A percentile compares a stretch with the other conserved stretches of the same genome.
These are phyloP conservation scores for Meta bourneti DNA, from an alignment of 2,888 invertebrate species.

Conservation along the genomic window DNA sequence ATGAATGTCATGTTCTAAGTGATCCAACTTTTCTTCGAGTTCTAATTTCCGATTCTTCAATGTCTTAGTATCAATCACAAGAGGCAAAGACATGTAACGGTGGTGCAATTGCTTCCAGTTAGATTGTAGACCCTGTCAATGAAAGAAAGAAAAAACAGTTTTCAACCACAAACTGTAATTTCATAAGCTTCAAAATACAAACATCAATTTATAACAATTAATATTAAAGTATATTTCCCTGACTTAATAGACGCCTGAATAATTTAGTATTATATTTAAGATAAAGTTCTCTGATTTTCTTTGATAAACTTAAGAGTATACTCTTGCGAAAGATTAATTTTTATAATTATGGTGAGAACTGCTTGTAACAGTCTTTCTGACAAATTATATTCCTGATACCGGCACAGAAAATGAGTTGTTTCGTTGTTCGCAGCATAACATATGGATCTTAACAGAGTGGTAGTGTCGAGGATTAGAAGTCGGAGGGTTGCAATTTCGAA, in stretches of 20 bases:
- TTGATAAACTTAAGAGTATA: too few relatives aligned
- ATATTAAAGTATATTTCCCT: too few relatives aligned
- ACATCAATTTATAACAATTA: too few relatives aligned
- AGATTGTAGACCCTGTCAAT: constrained; percentile 45
- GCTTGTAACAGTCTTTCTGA: too few relatives aligned
- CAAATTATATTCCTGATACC: too few relatives aligned
- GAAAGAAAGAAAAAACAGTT: neutral
- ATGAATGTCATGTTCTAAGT: constrained; percentile 65
- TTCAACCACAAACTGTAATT: neutral
- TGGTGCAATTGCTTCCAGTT: constrained; percentile 53
- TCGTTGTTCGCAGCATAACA: too few relatives aligned
- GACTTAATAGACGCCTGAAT: neutral
- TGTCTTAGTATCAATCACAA: constrained; percentile 55
- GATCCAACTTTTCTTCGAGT: constrained; percentile 51
- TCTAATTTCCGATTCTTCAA: constrained; percentile 45
- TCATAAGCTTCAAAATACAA: neutral
- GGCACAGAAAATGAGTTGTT: too few relatives aligned
- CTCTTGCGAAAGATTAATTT: too few relatives aligned
- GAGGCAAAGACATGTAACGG: constrained; percentile 48
- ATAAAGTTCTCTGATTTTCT: neutral
- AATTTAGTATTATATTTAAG: neutral
- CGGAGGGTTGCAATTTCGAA: too few relatives aligned
- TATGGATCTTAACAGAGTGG: too few relatives aligned
- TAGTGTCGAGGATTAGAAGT: too few relatives aligned
- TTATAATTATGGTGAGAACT: too few relatives aligned